Evolutionary conservation across 1,140 invertebrate genomes (phyloP).

Genomic region (Aphelenchoides fujianensis): DNA sequence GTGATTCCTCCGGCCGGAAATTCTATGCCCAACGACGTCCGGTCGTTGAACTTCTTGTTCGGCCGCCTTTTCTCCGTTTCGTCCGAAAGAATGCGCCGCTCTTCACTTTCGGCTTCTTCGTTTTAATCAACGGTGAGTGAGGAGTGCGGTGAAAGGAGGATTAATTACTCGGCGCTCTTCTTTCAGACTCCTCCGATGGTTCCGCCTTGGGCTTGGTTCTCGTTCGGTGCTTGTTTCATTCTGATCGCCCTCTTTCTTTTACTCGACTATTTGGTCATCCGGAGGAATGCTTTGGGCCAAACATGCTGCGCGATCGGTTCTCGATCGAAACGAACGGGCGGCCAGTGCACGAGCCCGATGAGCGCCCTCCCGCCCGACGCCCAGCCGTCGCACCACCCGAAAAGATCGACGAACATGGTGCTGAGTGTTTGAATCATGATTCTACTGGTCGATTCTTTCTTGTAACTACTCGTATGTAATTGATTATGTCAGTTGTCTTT

Average conservation of each 20-base stretch:
- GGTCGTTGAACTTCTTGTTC: not conserved
- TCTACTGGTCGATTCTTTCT: too few relatives aligned
- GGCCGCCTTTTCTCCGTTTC: not conserved
- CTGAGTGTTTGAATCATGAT: too few relatives aligned
- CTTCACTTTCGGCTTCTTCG: not conserved
- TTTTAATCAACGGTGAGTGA: not conserved
- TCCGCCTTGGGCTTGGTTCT: slow-evolving; percentile 53
- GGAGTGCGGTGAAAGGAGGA: not conserved
- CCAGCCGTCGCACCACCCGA: too few relatives aligned
- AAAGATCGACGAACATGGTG: too few relatives aligned
- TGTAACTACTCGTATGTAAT: too few relatives aligned
- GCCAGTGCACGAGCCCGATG: too few relatives aligned
- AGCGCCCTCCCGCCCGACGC: too few relatives aligned
- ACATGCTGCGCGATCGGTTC: slow-evolving; percentile 39
- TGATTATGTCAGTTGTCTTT: too few relatives aligned
- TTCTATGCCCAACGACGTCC: too few relatives aligned
- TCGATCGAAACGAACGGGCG: not conserved
- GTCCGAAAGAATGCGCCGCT: not conserved
- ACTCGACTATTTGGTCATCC: slow-evolving; percentile 57
- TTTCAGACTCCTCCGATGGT: too few relatives aligned
- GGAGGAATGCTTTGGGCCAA: slow-evolving; percentile 53
- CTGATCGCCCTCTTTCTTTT: slow-evolving; percentile 53
- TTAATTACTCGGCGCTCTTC: too few relatives aligned
- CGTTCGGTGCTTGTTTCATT: slow-evolving; percentile 45
- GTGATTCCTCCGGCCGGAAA: too few relatives aligned